A percentile compares a stretch with the other conserved stretches of the same genome.
phyloP scores from a whole-genome alignment of 1,140 invertebrate species.

The Bombus polaris region DNA sequence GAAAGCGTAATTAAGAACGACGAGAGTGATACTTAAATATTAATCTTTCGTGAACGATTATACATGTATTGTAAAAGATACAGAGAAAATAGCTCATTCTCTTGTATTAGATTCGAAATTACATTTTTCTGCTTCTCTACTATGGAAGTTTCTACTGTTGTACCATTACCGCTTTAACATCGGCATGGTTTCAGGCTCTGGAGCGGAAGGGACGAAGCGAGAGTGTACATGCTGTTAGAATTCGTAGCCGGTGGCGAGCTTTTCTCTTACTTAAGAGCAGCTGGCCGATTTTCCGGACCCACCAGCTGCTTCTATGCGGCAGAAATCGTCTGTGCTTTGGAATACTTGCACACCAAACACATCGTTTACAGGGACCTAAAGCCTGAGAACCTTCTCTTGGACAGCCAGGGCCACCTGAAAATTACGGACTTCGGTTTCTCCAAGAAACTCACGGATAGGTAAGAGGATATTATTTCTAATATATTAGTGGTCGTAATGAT shows the following conservation, averaged over 20 bases:
- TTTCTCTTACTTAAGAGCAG: slow-evolving; percentile 96
- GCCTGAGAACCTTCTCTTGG: slow-evolving; percentile 96
- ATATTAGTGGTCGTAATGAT: no score
- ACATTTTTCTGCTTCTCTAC: not conserved
- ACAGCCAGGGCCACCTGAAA: slow-evolving; percentile 96
- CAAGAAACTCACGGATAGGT: slow-evolving; percentile 93
- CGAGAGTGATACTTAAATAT: slow-evolving; percentile 20
- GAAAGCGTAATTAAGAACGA: slow-evolving; percentile 42
- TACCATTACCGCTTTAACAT: not conserved
- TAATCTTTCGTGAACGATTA: slow-evolving; percentile 23
- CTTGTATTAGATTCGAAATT: not conserved
- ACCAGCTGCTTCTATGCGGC: slow-evolving; percentile 96
- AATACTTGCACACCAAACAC: slow-evolving; percentile 94
- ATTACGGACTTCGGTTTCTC: slow-evolving; percentile 99
- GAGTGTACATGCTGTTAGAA: slow-evolving; percentile 97
- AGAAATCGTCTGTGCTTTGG: slow-evolving; percentile 96
- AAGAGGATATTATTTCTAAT: not conserved
- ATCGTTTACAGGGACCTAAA: slow-evolving; percentile 94
- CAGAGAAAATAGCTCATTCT: slow-evolving; percentile 21
- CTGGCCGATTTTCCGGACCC: slow-evolving; percentile 93
- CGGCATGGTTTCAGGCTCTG: slow-evolving; percentile 88
- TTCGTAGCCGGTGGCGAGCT: slow-evolving; percentile 97
- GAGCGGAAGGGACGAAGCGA: slow-evolving; percentile 93
- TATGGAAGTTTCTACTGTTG: not conserved
- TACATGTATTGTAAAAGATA: not conserved